These are phyloP conservation scores for Porites cylindrica DNA, from an alignment of 92 coral and sea anemone genomes.

Conservation along the genomic window DNA sequence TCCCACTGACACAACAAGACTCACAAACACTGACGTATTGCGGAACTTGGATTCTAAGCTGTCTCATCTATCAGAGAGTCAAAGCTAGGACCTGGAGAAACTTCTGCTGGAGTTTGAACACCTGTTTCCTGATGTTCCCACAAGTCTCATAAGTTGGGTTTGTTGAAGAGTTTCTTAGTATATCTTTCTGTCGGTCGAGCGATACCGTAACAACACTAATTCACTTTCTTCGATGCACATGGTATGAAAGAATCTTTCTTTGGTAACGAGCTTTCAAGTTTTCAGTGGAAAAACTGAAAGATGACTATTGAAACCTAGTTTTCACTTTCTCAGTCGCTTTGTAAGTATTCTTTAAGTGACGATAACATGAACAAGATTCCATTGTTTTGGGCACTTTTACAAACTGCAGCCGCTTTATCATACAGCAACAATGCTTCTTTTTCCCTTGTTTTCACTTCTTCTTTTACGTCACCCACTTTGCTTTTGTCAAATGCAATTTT, in stretches of 20 bases:
- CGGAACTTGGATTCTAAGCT: slow-evolving; percentile 8
- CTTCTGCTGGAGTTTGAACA: background rate
- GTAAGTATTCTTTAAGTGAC: slow-evolving; percentile 15
- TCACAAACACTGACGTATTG: background rate
- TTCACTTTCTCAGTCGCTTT: no score
- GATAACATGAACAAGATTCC: slow-evolving; percentile 31
- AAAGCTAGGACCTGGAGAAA: background rate
- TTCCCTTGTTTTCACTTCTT: background rate
- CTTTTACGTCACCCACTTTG: background rate
- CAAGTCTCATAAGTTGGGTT: background rate
- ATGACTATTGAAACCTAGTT: no score
- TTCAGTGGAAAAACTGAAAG: no score
- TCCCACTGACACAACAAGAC: slow-evolving; percentile 13
- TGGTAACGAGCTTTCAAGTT: no score
- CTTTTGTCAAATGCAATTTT: slow-evolving; percentile 31
- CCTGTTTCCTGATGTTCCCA: slow-evolving; percentile 12
- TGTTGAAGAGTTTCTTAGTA: no score
- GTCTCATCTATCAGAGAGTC: slow-evolving; percentile 2
- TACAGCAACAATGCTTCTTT: slow-evolving; percentile 13
- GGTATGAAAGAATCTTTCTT: no score
- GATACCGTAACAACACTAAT: no score
- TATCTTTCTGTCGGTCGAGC: no score
- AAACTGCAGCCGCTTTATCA: slow-evolving; percentile 24
- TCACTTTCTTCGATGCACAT: no score
- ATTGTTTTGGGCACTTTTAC: slow-evolving; percentile 24